These are phyloP conservation scores for Malaclemys terrapin DNA, from an alignment of 2,113 vertebrate species.

Conservation along the genomic window DNA sequence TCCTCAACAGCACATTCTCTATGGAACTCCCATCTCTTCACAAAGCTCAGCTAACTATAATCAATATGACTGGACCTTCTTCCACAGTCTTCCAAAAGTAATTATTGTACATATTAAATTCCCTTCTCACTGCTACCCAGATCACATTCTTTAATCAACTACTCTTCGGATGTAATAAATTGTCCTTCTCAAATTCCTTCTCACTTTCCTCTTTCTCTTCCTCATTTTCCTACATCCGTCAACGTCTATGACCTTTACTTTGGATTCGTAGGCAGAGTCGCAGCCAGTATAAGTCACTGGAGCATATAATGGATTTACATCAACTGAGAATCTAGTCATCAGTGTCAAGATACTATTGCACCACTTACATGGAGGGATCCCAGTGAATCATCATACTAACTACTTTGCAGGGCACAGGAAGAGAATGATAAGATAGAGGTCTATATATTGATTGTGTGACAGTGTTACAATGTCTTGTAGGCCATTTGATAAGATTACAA, in stretches of 20 bases:
- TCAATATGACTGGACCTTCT: neutral
- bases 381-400: neutral
- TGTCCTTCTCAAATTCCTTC: neutral
- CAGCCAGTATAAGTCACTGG: neutral
- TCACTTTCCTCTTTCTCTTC: neutral
- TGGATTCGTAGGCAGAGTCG: neutral
- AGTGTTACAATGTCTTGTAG: neutral
- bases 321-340: neutral
- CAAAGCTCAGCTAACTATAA: neutral
- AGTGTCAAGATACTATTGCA: neutral
- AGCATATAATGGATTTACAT: neutral
- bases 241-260: neutral
- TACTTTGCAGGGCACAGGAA: neutral
- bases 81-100: neutral
- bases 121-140: neutral
- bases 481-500: neutral
- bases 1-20: neutral
- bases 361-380: neutral
- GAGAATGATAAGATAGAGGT: neutral
- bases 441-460: neutral
- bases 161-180: neutral
- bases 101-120: conserved; percentile 13
- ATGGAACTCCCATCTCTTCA: conserved; percentile 17
- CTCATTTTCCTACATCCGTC: neutral
- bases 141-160: neutral